Evolutionary conservation across 2,888 invertebrate species (phyloP).

Genomic region (Tribolium freemani): DNA sequence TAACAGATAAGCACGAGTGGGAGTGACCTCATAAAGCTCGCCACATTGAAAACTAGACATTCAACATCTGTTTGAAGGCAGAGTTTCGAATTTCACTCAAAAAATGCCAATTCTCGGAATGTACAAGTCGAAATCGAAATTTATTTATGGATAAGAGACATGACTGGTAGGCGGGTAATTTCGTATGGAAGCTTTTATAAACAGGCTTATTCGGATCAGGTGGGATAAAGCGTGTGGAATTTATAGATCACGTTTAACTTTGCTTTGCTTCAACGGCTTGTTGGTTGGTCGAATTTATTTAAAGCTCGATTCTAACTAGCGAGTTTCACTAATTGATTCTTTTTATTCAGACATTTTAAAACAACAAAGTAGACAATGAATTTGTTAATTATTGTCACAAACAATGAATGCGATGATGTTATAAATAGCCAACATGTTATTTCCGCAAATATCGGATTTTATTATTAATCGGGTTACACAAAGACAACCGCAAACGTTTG

Average conservation of each 20-base stretch:
- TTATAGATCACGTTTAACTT: neutral
- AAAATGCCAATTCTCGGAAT: neutral
- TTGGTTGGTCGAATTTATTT: neutral
- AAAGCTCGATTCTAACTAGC: too few relatives aligned
- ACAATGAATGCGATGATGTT: too few relatives aligned
- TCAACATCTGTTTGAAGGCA: neutral
- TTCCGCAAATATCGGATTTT: neutral
- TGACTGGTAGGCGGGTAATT: neutral
- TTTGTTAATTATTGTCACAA: too few relatives aligned
- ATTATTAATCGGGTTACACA: neutral
- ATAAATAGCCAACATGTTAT: too few relatives aligned
- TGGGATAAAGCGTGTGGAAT: constrained; percentile 10
- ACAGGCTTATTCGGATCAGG: constrained; percentile 8
- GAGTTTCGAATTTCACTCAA: neutral
- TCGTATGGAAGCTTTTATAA: constrained; percentile 12
- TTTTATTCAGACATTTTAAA: too few relatives aligned
- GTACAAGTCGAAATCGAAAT: neutral
- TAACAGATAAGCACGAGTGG: neutral
- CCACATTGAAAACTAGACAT: neutral
- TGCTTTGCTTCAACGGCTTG: neutral
- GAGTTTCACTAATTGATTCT: too few relatives aligned
- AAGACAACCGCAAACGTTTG: neutral
- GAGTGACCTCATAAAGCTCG: neutral
- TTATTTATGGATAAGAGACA: constrained; percentile 17
- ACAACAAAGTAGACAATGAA: neutral